Evolutionary conservation across 2,888 invertebrate genomes (phyloP).

Genomic region (Coenonympha glycerion): DNA sequence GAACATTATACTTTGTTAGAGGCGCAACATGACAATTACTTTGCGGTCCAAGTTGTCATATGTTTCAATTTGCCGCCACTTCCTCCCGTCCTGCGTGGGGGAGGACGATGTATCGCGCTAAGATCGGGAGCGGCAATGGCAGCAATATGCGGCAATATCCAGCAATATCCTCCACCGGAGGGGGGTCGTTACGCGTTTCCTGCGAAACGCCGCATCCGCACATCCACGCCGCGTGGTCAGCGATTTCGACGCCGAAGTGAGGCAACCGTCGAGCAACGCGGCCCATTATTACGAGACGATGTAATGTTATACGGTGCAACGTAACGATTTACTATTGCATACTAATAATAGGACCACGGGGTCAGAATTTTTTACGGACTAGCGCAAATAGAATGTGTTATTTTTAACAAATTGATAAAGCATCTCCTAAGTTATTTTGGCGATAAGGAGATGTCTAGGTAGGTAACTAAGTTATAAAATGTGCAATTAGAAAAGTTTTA

Average conservation of each 20-base stretch:
- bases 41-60: constrained; percentile 37
- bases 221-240: constrained; percentile 34
- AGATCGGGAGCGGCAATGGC: constrained; percentile 47
- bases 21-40: not conserved
- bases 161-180: constrained; percentile 53
- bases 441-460: no score
- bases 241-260: constrained; percentile 49
- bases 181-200: constrained; percentile 57
- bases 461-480: no score
- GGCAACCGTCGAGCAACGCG: constrained; percentile 43
- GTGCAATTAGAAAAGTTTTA: no score
- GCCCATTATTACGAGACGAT: not conserved
- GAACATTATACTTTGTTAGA: no score
- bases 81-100: no score
- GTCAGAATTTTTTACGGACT: no score
- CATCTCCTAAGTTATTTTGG: no score
- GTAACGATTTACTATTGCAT: no score
- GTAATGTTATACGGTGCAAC: no score
- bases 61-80: constrained; percentile 55
- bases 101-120: constrained; percentile 35
- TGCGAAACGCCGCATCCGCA: constrained; percentile 53
- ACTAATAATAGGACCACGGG: no score
- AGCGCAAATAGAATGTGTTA: no score
- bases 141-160: constrained; percentile 46
- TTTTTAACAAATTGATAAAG: no score